Evolutionary conservation across 2,113 vertebrate genomes (phyloP).

Genomic region (Rhinopithecus roxellana): DNA sequence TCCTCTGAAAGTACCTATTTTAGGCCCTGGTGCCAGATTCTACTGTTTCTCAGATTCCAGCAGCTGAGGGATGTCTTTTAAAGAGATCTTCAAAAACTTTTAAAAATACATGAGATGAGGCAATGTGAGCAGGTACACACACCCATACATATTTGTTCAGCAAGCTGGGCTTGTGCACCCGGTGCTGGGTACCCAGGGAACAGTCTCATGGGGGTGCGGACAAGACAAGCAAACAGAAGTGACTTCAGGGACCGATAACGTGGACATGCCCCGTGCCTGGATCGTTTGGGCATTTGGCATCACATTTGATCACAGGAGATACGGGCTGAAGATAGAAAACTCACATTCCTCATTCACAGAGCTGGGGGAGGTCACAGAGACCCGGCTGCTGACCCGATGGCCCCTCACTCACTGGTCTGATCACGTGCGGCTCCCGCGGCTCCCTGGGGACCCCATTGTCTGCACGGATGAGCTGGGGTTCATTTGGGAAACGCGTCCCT

Average conservation of each 20-base stretch:
- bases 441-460: constrained; percentile 71
- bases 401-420: constrained; percentile 27
- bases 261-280: fast-evolving
- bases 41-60: not conserved
- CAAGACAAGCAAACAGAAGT: not conserved
- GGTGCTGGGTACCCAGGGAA: too few relatives aligned
- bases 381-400: not conserved
- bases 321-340: not conserved
- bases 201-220: not conserved
- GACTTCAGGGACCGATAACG: not conserved
- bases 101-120: not conserved
- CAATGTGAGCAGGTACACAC: not conserved
- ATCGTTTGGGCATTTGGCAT: not conserved
- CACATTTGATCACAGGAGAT: not conserved
- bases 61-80: not conserved
- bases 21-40: not conserved
- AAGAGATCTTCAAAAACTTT: not conserved
- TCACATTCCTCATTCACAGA: not conserved
- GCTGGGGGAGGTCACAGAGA: constrained; percentile 5
- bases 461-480: constrained; percentile 46
- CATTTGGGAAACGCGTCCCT: constrained; percentile 62
- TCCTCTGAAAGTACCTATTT: not conserved
- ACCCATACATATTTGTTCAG: fast-evolving
- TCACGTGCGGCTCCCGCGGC: constrained; percentile 64
- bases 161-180: not conserved